Percentiles rank a stretch among this genome's conserved stretches.
Conservation (phyloP, 2,888 invertebrate genomes). For the Amiota minor region DNA sequence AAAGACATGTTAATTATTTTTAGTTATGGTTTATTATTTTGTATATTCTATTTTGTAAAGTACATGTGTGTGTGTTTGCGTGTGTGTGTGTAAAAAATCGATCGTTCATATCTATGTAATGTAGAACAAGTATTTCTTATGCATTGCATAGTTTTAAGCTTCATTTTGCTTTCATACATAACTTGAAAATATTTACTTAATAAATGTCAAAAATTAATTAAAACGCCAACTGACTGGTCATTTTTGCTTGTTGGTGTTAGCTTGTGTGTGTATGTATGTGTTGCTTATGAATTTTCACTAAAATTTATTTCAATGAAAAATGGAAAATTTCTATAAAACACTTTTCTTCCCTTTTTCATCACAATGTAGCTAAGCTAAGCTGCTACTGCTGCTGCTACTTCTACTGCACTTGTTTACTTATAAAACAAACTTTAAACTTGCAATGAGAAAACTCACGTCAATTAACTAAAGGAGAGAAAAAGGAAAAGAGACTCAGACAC, state of each 20-base stretch:
- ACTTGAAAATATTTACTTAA: slow-evolving; percentile 58
- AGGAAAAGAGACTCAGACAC: no score
- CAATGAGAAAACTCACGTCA: slow-evolving; percentile 12
- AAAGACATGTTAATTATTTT: slow-evolving; percentile 68
- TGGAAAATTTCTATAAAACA: neutral
- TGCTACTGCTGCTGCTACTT: neutral
- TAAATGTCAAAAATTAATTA: slow-evolving; percentile 66
- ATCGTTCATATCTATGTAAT: no score
- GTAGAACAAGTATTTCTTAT: slow-evolving; percentile 37
- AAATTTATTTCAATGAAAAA: neutral
- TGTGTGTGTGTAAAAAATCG: slow-evolving; percentile 9
- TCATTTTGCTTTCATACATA: slow-evolving; percentile 33
- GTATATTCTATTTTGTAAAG: neutral
- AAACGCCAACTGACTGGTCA: slow-evolving; percentile 44
- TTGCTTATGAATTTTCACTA: slow-evolving; percentile 12
- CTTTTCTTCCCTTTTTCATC: no score
- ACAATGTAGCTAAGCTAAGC: slow-evolving; percentile 8
- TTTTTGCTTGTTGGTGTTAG: slow-evolving; percentile 10
- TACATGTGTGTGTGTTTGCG: neutral
- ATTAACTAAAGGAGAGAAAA: slow-evolving; percentile 5
- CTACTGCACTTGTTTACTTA: neutral
- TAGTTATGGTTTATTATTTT: slow-evolving; percentile 35
- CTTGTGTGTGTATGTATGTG: no score
- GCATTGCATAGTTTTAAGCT: slow-evolving; percentile 52
- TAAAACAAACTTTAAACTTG: slow-evolving; percentile 1